These are phyloP conservation scores for Argya squamiceps DNA, from an alignment of 2,797 vertebrate genomes.

Conservation along the genomic window DNA sequence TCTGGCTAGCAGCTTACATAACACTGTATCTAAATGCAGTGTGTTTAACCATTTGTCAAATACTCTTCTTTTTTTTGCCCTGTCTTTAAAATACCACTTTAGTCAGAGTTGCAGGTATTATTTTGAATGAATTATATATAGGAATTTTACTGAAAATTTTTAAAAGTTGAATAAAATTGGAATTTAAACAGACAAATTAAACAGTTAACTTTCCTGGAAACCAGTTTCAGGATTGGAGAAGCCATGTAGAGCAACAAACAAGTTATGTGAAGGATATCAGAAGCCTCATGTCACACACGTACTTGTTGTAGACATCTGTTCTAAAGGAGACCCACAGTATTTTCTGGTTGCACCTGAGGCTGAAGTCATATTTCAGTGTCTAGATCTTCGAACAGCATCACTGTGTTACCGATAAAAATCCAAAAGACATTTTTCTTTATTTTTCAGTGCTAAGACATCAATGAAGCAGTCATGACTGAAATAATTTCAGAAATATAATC, in stretches of 20 bases:
- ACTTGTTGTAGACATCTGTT: background rate
- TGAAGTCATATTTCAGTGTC: background rate
- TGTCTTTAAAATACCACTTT: background rate
- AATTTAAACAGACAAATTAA: background rate
- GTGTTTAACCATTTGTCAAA: background rate
- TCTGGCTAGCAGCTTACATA: background rate
- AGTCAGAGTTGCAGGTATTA: background rate
- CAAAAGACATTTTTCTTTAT: background rate
- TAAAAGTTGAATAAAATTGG: background rate
- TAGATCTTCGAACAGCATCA: background rate
- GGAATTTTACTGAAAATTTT: background rate
- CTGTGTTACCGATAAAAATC: background rate
- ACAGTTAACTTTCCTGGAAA: background rate
- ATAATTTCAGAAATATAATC: background rate
- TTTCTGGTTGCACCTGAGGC: background rate
- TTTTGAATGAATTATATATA: background rate
- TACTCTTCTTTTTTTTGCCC: accelerated
- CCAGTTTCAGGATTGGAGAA: background rate
- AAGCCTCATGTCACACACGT: background rate
- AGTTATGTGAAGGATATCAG: background rate
- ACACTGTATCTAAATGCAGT: background rate
- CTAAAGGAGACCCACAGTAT: background rate
- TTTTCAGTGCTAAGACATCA: background rate
- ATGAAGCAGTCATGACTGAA: background rate
- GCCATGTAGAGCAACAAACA: background rate